Base-by-base conservation (phyloP, 2,797 vertebrate genomes). In the Amblyopsis hoosieri region DNA sequence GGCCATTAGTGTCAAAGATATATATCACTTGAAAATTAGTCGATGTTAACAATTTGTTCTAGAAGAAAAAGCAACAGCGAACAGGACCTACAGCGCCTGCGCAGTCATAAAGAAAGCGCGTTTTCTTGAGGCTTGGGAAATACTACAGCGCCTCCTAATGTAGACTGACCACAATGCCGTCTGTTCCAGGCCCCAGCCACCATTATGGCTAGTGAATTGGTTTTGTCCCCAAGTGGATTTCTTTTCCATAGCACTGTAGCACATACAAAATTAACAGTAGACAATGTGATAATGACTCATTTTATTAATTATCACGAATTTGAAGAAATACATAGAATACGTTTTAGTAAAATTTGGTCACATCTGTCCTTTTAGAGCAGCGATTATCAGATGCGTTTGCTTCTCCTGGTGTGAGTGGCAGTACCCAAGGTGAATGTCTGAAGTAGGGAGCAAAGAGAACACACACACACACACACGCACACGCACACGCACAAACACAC, bases 391-490 rank as follows among this genome's bases (percentile, higher is more conserved):
- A 4, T 0, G 15, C 79, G 91, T 79, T 80, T 93, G 83, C 94
- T 94, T 86, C 64, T 94, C 81, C 94, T 89, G 83, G 89, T 77
- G 45, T 93, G 89, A 0, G 86, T 92, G 12, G 89, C 87, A 63
- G 90, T 83, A 13, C 91, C 92, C 0, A 76, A 73, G 8, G 90
- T 93, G 42, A 94, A 60, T 0, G 89, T 94, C 95, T 96, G 88
- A 2, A 76, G 53, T 29, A 33, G 17, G 45, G 33, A 60, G 13
- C 11, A 48, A n/a, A 12, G 5, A 17, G 55, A 49, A 45, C 8
- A 69, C 23, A 68, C 12, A 60, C 3, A 29, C 23, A 29, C 0
- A 1, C 17, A 17, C 17, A 17, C 17, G 2, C 17, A 17, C 19
- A 19, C 2, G 1, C 19, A 19, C 19, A 19, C 19, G 2, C 19